A percentile compares a stretch with the other conserved stretches of the same genome.
Evolutionary conservation across 2,888 invertebrate species (phyloP).

Genomic region (Idaea straminata): DNA sequence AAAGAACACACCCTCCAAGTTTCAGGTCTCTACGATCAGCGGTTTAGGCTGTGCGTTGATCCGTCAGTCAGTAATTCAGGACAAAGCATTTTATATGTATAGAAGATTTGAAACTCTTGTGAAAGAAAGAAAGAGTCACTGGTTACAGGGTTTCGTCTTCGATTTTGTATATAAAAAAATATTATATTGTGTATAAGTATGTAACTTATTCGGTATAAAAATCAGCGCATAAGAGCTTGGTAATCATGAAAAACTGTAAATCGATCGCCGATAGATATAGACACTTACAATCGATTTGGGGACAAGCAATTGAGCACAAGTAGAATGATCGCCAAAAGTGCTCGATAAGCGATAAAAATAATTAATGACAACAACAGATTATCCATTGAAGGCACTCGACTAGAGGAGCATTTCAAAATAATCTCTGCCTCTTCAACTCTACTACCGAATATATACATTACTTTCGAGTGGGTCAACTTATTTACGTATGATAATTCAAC

Average conservation of each 20-base stretch:
- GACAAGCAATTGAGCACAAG: conserved; percentile 58
- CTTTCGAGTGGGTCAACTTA: conserved; percentile 73
- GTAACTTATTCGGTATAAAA: too few species aligned
- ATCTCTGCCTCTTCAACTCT: conserved; percentile 71
- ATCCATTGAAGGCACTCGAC: conserved; percentile 71
- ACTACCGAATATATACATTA: conserved; percentile 70
- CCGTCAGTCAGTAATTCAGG: too few species aligned
- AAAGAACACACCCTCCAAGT: too few species aligned
- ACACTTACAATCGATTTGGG: conserved; percentile 31
- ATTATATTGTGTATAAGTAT: too few species aligned
- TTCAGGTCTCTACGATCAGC: too few species aligned
- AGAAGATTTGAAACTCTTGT: too few species aligned
- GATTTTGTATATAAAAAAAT: too few species aligned
- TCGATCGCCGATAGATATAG: conserved; percentile 33
- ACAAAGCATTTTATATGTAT: too few species aligned
- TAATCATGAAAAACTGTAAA: conserved; percentile 24
- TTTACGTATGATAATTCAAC: conserved; percentile 63
- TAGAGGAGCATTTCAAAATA: conserved; percentile 78
- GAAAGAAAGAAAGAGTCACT: too few species aligned
- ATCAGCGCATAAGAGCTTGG: neutral
- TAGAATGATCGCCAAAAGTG: conserved; percentile 67
- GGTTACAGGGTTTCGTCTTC: too few species aligned
- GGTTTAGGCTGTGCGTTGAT: too few species aligned
- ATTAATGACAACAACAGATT: conserved; percentile 78
- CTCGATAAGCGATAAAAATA: conserved; percentile 79